These are phyloP conservation scores for Aleiodes alternator DNA, from an alignment of 2,888 invertebrate genomes.

Conservation along the genomic window DNA sequence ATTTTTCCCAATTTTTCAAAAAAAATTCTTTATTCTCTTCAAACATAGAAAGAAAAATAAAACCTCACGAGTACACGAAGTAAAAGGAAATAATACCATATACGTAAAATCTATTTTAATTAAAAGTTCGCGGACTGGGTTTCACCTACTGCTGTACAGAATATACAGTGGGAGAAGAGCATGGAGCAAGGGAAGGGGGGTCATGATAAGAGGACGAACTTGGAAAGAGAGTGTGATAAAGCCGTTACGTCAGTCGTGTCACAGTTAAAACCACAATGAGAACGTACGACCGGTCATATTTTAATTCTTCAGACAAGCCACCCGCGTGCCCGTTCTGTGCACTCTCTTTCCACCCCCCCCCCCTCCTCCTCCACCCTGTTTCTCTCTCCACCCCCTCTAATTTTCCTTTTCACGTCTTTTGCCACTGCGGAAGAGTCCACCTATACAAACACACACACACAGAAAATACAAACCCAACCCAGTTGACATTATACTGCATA, in stretches of 20 bases:
- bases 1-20: conserved; percentile 29
- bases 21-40: neutral
- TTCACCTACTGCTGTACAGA: neutral
- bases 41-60: conserved; percentile 1
- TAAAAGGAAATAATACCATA: conserved; percentile 21
- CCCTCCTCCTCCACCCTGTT: conserved; percentile 39
- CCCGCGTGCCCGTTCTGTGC: conserved; percentile 21
- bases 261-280: conserved; percentile 72
- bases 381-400: conserved; percentile 13
- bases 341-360: conserved; percentile 37
- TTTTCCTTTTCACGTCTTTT: conserved; percentile 43
- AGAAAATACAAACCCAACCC: conserved; percentile 13
- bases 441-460: neutral
- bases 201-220: conserved; percentile 59
- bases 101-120: conserved; percentile 39
- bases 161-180: conserved; percentile 21
- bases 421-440: conserved; percentile 31
- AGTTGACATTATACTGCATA: conserved; percentile 62
- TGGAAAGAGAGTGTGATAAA: conserved; percentile 61
- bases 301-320: conserved; percentile 70
- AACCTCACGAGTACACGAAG: conserved; percentile 1
- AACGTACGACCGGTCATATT: conserved; percentile 74
- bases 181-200: conserved; percentile 35
- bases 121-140: conserved; percentile 30
- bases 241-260: conserved; percentile 73